phyloP scores from a whole-genome alignment of 2,888 invertebrate genomes.

The Meiosimyza decipiens region DNA sequence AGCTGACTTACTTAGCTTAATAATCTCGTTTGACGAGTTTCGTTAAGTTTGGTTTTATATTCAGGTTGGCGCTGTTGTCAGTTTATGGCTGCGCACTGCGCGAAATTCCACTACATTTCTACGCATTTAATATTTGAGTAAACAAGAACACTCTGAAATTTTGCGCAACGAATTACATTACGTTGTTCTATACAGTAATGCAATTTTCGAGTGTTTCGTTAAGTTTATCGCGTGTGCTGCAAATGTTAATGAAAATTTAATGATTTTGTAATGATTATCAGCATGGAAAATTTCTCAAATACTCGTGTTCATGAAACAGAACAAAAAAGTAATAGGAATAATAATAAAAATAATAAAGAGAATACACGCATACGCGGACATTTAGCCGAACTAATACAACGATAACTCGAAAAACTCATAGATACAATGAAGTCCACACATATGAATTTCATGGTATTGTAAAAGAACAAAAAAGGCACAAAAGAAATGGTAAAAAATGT shows the following conservation, averaged over 20 bases:
- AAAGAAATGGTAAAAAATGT: constrained; percentile 5
- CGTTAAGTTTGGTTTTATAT: constrained; percentile 35
- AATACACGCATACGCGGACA: neutral
- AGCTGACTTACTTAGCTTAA: constrained; percentile 59
- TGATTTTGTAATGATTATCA: constrained; percentile 42
- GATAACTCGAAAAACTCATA: neutral
- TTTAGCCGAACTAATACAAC: neutral
- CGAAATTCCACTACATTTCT: constrained; percentile 15
- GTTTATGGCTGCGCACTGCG: neutral
- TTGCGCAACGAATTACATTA: too few relatives aligned
- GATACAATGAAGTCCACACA: neutral
- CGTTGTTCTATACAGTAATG: neutral
- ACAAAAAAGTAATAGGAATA: constrained; percentile 4
- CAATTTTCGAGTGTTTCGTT: too few relatives aligned
- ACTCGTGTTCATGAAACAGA: too few relatives aligned
- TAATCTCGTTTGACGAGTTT: constrained; percentile 63
- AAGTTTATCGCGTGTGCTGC: neutral
- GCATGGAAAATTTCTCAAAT: constrained; percentile 45
- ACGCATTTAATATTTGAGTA: constrained; percentile 16
- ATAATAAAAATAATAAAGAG: constrained; percentile 10
- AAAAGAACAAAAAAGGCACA: constrained; percentile 1
- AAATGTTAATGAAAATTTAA: constrained; percentile 29
- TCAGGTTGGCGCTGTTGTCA: constrained; percentile 16
- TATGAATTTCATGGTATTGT: neutral
- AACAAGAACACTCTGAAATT: neutral